Conservation (phyloP, 2,888 invertebrate species). For the Osedax fenrisi region DNA sequence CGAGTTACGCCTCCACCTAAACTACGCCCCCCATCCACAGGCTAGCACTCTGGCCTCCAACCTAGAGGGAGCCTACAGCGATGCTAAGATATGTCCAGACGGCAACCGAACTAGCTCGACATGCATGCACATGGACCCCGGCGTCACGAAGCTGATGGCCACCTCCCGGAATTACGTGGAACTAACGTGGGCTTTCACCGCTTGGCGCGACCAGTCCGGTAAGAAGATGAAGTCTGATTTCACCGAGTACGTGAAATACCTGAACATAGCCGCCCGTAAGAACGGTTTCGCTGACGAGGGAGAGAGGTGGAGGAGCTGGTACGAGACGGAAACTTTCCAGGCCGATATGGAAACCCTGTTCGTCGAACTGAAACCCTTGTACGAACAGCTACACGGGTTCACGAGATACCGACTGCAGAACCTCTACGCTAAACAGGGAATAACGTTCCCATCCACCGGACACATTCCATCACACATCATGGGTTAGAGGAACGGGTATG, state of each 20-base stretch:
- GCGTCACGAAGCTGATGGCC: conserved; percentile 39
- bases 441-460: conserved; percentile 54
- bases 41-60: too few relatives aligned
- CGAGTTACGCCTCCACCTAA: too few relatives aligned
- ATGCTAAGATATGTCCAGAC: background rate
- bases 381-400: conserved; percentile 47
- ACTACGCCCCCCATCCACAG: too few relatives aligned
- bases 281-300: conserved; percentile 56
- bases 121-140: background rate
- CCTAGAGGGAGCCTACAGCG: background rate
- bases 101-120: background rate
- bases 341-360: conserved; percentile 40
- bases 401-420: conserved; percentile 41
- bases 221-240: conserved; percentile 65
- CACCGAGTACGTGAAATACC: conserved; percentile 60
- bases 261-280: conserved; percentile 63
- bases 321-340: conserved; percentile 62
- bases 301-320: conserved; percentile 67
- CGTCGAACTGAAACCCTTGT: conserved; percentile 43
- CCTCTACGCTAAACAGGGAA: conserved; percentile 37
- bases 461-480: conserved; percentile 73
- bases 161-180: conserved; percentile 60
- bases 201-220: conserved; percentile 69
- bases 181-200: conserved; percentile 65
- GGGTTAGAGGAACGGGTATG: conserved; percentile 51